Conservation (phyloP, 2,888 invertebrate genomes). For the Tetrapedia diversipes region DNA sequence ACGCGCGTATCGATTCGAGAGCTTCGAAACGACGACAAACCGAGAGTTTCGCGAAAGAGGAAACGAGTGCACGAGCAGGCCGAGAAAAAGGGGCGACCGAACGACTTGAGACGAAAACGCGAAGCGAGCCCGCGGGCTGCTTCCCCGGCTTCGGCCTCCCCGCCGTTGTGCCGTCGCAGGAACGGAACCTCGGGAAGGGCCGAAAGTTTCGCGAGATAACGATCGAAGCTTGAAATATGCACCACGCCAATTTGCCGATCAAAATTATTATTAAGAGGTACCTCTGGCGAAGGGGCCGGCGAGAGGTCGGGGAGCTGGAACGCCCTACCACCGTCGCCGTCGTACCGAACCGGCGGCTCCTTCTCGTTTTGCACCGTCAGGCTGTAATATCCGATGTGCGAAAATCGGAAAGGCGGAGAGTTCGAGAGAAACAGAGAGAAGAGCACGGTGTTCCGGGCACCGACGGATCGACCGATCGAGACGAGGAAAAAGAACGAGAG, state of each 20-base stretch:
- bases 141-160: slow-evolving; percentile 5
- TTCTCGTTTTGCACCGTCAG: slow-evolving; percentile 62
- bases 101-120: slow-evolving; percentile 19
- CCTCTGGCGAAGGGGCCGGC: slow-evolving; percentile 63
- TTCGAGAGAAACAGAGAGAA: slow-evolving; percentile 1
- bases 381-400: slow-evolving; percentile 72
- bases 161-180: slow-evolving; percentile 21
- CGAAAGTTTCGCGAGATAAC: slow-evolving; percentile 80
- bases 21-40: neutral
- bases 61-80: neutral
- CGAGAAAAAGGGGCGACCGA: neutral
- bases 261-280: slow-evolving; percentile 82
- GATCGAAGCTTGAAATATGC: slow-evolving; percentile 80
- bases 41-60: neutral
- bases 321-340: slow-evolving; percentile 49
- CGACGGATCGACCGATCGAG: neutral
- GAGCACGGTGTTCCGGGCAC: slow-evolving; percentile 18
- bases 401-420: slow-evolving; percentile 67
- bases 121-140: slow-evolving; percentile 51
- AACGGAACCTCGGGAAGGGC: slow-evolving; percentile 69
- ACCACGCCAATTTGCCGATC: slow-evolving; percentile 81
- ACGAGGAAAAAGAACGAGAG: slow-evolving; percentile 30
- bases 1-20: neutral
- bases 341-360: slow-evolving; percentile 42
- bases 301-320: slow-evolving; percentile 27